Conservation (phyloP, 2,888 invertebrate species). For the Sphaerophoria rueppellii region DNA sequence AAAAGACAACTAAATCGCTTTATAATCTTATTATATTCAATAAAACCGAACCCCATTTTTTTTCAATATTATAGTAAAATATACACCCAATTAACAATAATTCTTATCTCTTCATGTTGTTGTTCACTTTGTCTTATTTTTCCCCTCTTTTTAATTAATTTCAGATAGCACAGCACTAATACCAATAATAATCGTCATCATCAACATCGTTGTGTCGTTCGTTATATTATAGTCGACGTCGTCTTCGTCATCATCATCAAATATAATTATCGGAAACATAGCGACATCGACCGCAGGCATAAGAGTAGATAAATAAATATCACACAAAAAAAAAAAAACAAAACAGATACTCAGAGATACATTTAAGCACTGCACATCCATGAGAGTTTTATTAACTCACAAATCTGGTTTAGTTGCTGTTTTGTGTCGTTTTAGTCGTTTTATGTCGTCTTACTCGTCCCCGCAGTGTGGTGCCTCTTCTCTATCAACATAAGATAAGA, state of each 20-base stretch:
- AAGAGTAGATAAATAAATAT: constrained; percentile 57
- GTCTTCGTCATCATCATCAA: constrained; percentile 57
- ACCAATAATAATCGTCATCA: constrained; percentile 70
- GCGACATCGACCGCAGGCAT: constrained; percentile 69
- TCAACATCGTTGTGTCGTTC: constrained; percentile 57
- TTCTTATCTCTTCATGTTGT: constrained; percentile 58
- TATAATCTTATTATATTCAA: constrained; percentile 64
- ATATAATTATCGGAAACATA: constrained; percentile 70
- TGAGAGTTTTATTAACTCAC: constrained; percentile 74
- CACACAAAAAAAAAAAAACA: constrained; percentile 36
- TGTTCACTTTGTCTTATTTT: constrained; percentile 33
- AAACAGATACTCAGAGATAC: constrained; percentile 31
- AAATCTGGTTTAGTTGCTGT: constrained; percentile 73
- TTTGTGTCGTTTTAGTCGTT: constrained; percentile 24
- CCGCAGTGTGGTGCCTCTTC: background rate
- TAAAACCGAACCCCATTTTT: constrained; percentile 51
- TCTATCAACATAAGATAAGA: background rate
- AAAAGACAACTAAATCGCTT: constrained; percentile 54
- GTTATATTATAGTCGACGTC: constrained; percentile 32
- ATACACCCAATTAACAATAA: constrained; percentile 71
- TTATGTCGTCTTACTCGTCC: constrained; percentile 13
- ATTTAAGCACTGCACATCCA: constrained; percentile 64
- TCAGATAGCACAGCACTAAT: constrained; percentile 71
- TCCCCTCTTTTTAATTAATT: constrained; percentile 67
- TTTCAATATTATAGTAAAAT: constrained; percentile 30